Conservation (phyloP, 1,140 invertebrate genomes). For the Zaprionus inermis region DNA sequence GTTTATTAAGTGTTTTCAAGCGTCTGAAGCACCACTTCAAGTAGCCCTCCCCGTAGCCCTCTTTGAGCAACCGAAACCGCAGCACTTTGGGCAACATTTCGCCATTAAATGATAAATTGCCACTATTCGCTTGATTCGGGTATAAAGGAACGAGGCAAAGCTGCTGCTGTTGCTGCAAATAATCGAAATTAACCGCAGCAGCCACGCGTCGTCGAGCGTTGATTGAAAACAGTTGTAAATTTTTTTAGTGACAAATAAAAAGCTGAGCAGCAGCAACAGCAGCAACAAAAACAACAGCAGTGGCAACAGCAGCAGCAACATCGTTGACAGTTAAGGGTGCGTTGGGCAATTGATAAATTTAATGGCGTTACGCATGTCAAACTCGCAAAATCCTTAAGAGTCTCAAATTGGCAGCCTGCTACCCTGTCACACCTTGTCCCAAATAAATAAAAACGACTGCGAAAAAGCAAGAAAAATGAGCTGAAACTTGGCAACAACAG, state of each 20-base stretch:
- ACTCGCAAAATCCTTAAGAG: conserved; percentile 70
- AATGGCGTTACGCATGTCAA: conserved; percentile 83
- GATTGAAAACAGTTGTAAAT: conserved; percentile 83
- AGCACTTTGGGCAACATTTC: conserved; percentile 24
- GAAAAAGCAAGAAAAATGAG: conserved; percentile 52
- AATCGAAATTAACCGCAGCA: conserved; percentile 71
- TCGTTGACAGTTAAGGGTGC: conserved; percentile 51
- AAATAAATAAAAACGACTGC: conserved; percentile 53
- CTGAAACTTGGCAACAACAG: conserved; percentile 42
- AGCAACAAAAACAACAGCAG: conserved; percentile 4
- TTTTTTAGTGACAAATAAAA: conserved; percentile 65
- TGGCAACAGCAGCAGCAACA: conserved; percentile 2
- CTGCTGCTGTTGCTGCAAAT: conserved; percentile 52
- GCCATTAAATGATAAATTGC: conserved; percentile 73
- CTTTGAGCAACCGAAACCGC: background rate
- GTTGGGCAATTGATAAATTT: conserved; percentile 83
- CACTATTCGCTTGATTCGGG: conserved; percentile 46
- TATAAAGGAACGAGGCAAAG: conserved; percentile 38
- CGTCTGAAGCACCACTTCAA: background rate
- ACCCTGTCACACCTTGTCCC: conserved; percentile 32
- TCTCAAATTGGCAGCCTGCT: conserved; percentile 65
- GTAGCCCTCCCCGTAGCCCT: background rate
- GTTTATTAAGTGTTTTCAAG: conserved; percentile 12
- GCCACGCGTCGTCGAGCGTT: conserved; percentile 64
- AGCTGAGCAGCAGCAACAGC: conserved; percentile 19